These are phyloP conservation scores for Squalus acanthias DNA, from an alignment of 2,797 vertebrate genomes.

Conservation along the genomic window DNA sequence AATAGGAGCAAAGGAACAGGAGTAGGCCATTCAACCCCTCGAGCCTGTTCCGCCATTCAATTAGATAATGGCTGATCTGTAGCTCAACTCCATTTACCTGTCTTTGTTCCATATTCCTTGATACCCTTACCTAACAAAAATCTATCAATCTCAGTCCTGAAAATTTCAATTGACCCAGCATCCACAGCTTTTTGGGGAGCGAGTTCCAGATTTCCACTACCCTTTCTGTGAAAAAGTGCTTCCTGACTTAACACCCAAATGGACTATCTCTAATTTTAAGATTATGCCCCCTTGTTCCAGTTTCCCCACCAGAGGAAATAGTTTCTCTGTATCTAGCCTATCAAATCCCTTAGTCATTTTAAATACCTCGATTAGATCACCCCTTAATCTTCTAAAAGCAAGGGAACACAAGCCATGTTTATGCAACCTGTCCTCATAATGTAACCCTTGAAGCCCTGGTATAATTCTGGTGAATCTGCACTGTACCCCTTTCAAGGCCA, in stretches of 20 bases:
- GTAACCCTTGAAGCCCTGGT: background rate
- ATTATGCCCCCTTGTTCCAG: background rate
- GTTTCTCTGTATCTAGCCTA: background rate
- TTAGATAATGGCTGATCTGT: background rate
- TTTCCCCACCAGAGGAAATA: background rate
- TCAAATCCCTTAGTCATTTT: background rate
- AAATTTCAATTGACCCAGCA: background rate
- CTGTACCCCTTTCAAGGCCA: background rate
- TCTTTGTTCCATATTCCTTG: background rate
- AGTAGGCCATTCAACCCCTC: background rate
- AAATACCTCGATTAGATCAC: background rate
- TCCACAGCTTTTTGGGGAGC: background rate
- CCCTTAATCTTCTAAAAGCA: background rate
- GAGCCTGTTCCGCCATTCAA: background rate
- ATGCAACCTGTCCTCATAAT: background rate
- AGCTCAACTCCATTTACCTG: background rate
- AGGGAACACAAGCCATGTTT: background rate
- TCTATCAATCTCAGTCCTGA: background rate
- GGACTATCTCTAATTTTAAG: background rate
- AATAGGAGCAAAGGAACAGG: background rate
- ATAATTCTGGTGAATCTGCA: background rate
- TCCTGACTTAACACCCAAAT: background rate
- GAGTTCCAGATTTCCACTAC: background rate
- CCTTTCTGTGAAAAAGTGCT: background rate
- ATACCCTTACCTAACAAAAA: background rate